Evolutionary conservation across 2,888 invertebrate genomes (phyloP).

Genomic region (Perdita meconis): DNA sequence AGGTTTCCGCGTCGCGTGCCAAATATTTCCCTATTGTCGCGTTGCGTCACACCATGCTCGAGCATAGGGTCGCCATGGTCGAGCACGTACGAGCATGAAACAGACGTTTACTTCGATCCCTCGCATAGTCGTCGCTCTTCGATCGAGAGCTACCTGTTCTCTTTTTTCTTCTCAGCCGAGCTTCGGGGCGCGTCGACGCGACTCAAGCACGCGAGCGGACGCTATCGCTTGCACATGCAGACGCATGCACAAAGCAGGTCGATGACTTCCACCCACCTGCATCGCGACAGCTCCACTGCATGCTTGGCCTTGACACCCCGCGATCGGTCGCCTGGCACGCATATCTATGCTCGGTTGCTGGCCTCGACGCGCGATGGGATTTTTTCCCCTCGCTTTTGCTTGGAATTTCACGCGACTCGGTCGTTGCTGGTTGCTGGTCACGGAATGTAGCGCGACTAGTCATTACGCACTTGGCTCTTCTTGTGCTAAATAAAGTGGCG

Average conservation of each 20-base stretch:
- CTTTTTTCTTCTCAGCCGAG: slow-evolving; percentile 20
- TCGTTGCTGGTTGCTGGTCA: too few species aligned
- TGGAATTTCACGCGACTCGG: neutral
- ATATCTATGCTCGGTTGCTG: neutral
- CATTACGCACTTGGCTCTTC: too few species aligned
- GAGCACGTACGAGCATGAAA: slow-evolving; percentile 17
- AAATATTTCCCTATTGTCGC: slow-evolving; percentile 44
- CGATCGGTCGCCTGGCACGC: slow-evolving; percentile 40
- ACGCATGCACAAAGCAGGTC: slow-evolving; percentile 57
- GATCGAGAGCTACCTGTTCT: slow-evolving; percentile 26
- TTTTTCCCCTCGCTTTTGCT: neutral
- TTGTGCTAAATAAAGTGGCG: too few species aligned
- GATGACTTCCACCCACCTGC: slow-evolving; percentile 67
- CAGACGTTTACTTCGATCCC: slow-evolving; percentile 48
- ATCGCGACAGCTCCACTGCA: slow-evolving; percentile 28
- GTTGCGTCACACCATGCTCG: slow-evolving; percentile 41
- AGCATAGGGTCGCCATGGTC: slow-evolving; percentile 30
- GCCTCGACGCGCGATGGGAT: neutral
- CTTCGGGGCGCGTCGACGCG: slow-evolving; percentile 22
- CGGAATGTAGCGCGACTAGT: too few species aligned
- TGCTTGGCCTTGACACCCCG: slow-evolving; percentile 61
- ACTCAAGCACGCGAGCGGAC: slow-evolving; percentile 7
- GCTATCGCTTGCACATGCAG: slow-evolving; percentile 30
- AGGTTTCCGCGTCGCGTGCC: slow-evolving; percentile 43
- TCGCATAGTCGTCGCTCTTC: slow-evolving; percentile 7